Evolutionary conservation across 1,140 invertebrate genomes (phyloP), one percentile per base, ranked within the genome.

Genomic region (Bacillus rossius): DNA sequence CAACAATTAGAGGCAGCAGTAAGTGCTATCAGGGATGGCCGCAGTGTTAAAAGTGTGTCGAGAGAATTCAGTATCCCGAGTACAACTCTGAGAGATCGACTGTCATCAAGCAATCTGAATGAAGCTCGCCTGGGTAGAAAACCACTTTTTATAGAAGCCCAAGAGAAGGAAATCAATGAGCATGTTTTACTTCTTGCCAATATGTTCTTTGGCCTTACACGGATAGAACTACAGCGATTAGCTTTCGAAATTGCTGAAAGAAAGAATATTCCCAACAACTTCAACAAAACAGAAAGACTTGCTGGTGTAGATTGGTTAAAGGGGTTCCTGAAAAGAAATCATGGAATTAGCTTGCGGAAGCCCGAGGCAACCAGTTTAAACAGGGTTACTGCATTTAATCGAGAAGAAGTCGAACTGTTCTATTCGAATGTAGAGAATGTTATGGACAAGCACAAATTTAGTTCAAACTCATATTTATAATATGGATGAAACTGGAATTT

Each of bases 391-490:
- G 47, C 16, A 20, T 49, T 49, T 25, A 49, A 49, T 25, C 16
- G 47, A 23, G 14, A 17, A 20, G 47, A 49, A 49, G 26, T 49
- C 14, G 14, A 53, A 17, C 13, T 53, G 29, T 34, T 53, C 22
- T 53, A n/a, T 8, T 38, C 14, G 14, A 53, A 53, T 37, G 13
- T 53, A 4, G 51, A 53, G 29, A 23, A 26, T 17, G 22, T 41
- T 38, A 37, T 53, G 23, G 14, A 26, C 22, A 53, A 53, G 38
- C 23, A 53, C 38, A 37, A n/a, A 41, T 17, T 53, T 40, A n/a
- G 13, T 17, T 26, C 22, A 8, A n/a, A 41, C 14, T 8, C 14
- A 37, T 17, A 41, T 53, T 16, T 53, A 43, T 23, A 53, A 53
- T 23, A 37, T 53, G 19, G 29, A 53, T 53, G 29, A 20, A 37